Evolutionary conservation across 2,888 invertebrate species (phyloP).

Genomic region (Phengaris alcon): DNA sequence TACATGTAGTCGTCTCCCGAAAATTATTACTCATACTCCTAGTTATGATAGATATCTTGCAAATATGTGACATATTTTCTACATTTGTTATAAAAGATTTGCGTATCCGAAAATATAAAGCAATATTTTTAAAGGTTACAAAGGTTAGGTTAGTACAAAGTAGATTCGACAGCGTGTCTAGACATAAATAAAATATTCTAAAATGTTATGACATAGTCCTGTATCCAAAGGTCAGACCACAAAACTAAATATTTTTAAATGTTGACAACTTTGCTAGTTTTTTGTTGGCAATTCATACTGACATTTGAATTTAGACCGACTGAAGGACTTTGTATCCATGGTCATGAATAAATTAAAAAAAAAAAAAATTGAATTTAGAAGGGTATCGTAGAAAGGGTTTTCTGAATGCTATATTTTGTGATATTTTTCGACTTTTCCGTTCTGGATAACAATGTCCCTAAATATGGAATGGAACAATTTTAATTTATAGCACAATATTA

Average conservation of each 20-base stretch:
- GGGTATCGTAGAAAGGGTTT: conserved; percentile 2
- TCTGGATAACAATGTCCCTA: conserved; percentile 20
- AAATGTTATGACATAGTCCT: not conserved
- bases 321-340: too few species aligned
- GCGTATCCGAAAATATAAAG: not conserved
- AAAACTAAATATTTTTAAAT: conserved; percentile 9
- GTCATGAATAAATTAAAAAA: too few species aligned
- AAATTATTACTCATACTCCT: too few species aligned
- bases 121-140: not conserved
- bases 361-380: conserved; percentile 2
- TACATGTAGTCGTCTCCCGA: too few species aligned
- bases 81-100: not conserved
- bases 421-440: conserved; percentile 26
- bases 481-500: not conserved
- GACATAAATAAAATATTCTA: not conserved
- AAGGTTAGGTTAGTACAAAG: not conserved
- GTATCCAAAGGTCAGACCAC: conserved; percentile 10
- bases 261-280: conserved; percentile 1
- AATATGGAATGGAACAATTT: conserved; percentile 17
- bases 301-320: conserved; percentile 13
- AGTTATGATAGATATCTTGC: too few species aligned
- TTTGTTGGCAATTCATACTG: conserved; percentile 17
- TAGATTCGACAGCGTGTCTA: not conserved
- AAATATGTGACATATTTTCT: too few species aligned
- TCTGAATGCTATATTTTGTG: conserved; percentile 8